Percentiles rank a stretch among this genome's conserved stretches.
phyloP scores from a whole-genome alignment of 2,797 vertebrate genomes.

The Gila robusta region DNA sequence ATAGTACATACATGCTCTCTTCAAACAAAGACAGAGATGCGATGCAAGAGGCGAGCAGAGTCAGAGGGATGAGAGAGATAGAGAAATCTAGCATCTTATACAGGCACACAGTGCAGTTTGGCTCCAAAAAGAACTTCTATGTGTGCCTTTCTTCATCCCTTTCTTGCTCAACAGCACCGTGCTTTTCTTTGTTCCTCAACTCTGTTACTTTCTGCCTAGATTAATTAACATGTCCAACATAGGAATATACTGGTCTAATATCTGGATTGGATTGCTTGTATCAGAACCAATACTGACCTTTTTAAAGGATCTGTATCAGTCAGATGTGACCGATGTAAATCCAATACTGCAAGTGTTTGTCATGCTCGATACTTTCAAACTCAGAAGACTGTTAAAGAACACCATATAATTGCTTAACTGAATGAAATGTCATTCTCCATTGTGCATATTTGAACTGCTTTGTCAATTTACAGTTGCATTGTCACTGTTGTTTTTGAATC shows the following conservation, averaged over 20 bases:
- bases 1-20: too few relatives aligned
- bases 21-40: too few relatives aligned
- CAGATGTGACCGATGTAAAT: background rate
- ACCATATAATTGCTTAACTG: background rate
- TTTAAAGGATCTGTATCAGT: background rate
- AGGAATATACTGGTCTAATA: background rate
- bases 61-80: too few relatives aligned
- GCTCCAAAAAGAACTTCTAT: background rate
- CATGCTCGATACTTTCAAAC: background rate
- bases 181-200: background rate
- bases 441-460: background rate
- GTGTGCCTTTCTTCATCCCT: background rate
- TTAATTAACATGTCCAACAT: background rate
- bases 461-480: background rate
- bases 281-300: background rate
- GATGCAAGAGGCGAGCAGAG: too few relatives aligned
- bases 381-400: background rate
- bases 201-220: background rate
- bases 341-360: background rate
- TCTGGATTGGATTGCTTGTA: background rate
- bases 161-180: background rate
- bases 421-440: background rate
- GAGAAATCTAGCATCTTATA: conserved; percentile 51
- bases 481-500: background rate
- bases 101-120: background rate